Base-by-base conservation (phyloP, 2,113 vertebrate genomes). In the Brachionichthys hirsutus region DNA sequence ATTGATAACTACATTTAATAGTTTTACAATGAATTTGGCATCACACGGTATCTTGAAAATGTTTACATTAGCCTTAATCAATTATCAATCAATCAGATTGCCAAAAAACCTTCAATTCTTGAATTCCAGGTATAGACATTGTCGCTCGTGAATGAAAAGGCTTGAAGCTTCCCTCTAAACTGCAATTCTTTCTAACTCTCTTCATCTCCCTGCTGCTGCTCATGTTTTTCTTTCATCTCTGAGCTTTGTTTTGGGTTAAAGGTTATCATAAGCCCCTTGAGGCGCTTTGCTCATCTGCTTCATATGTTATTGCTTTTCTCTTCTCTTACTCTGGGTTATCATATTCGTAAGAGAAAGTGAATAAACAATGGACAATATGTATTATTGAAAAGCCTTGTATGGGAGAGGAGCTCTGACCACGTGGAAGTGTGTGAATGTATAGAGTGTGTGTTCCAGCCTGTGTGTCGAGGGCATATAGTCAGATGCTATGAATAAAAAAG, bases 241-340 rank as follows among this genome's bases (percentile, higher is more conserved):
- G 19, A 74, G 72, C 35, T 79, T 68, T 70, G 60, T 80, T 75
- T 73, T 43, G 34, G 57, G 54, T 77, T 36, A 70, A 77, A 64
- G 66, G 60, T 77, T 70, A 73, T 60, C 55, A 70, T 55, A 56
- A 73, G 44, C 50, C 60, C 54, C 41, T 54, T 18, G 22, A 74
- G 54, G 58, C 15, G 74, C 71, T 49, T 36, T 59, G 52, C 62
- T 80, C 58, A 69, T 44, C 53, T n/a, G 14, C 59, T 62, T 47
- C 36, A 73, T 62, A 43, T 61, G 60, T 64, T 78, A 63, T 82
- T 83, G 75, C 35, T 75, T 68, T 67, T 62, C 42, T 43, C 24
- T 50, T 34, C 46, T 62, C 61, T 70, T 59, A 69, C 42, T 3
- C 15, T 40, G 18, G 13, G 24, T 77, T 68, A 76, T 78, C 16